Evolutionary conservation across 1,140 invertebrate species (phyloP).

Genomic region (Matsumurasca onukii): DNA sequence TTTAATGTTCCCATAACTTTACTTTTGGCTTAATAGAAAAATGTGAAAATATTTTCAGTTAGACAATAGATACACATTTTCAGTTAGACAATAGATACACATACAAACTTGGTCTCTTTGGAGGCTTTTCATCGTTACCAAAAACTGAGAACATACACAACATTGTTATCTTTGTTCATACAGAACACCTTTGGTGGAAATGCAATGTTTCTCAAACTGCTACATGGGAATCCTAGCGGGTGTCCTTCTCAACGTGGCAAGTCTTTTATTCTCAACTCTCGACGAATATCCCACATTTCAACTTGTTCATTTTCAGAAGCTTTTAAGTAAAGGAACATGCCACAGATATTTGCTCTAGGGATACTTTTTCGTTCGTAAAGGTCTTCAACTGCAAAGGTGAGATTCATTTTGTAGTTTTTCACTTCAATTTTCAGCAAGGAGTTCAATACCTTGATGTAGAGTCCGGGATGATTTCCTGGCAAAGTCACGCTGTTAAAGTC

Average conservation of each 20-base stretch:
- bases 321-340: background rate
- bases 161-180: background rate
- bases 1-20: background rate
- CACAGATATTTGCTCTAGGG: background rate
- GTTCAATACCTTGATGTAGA: background rate
- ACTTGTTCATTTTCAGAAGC: background rate
- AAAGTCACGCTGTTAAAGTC: background rate
- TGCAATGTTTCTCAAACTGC: background rate
- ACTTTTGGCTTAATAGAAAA: background rate
- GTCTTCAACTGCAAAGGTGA: too few relatives aligned
- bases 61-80: background rate
- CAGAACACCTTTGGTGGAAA: constrained; percentile 12
- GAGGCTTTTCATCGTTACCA: background rate
- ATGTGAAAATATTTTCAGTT: too few relatives aligned
- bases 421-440: too few relatives aligned
- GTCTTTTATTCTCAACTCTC: background rate
- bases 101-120: background rate
- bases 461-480: background rate
- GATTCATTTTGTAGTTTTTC: too few relatives aligned
- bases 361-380: background rate
- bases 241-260: background rate
- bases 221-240: background rate
- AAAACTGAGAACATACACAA: constrained; percentile 11
- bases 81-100: background rate
- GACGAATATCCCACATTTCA: background rate